Base-by-base conservation (phyloP, 2,797 vertebrate species). In the Etheostoma perlongum region DNA sequence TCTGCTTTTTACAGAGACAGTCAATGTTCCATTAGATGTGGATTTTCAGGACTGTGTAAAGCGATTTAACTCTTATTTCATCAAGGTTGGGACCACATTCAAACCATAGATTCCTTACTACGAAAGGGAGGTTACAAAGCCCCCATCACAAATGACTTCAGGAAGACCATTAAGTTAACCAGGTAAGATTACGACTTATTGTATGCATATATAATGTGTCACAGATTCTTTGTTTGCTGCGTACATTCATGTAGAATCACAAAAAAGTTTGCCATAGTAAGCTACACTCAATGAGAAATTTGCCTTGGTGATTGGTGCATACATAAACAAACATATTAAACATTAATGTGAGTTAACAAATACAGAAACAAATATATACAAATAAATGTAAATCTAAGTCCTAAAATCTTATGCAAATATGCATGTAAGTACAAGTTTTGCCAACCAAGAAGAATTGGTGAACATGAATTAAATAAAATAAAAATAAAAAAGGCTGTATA, bases 131-230 rank as follows among this genome's bases (percentile, higher is more conserved):
- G 98, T 90, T 99, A 99, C 95, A 99, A 99, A 96, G 98, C 98
- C 96, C 97, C 97, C 21, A 99, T 99, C 92, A 98, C 97, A 94
- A 99, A 98, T 89, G 98, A 99, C 95, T 99, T 99, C 97, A 99
- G 98, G 97, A 99, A 99, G 97, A 98, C 98, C 94, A 99, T 99
- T 96, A 99, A 99, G 96, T 96, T 99, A 97, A 99, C 98, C 96
- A 99, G 98, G 98, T 99, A 96, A 89, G 88, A 57, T 47, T 6
- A 63, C 19, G 27, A 11, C 10, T 40, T 40, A 11, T 11, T 40
- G 10, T 40, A 4, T 11, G 10, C 36, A 40, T 40, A 11, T 40
- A 40, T 52, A 5, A 42, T 15, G 25, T 25, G 18, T 15, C 21
- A 42, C 5, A 19, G 55, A 27, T 27, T 30, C 47, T 54, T 36